Conservation (phyloP, 2,113 vertebrate species). For the Lutjanus erythropterus region DNA sequence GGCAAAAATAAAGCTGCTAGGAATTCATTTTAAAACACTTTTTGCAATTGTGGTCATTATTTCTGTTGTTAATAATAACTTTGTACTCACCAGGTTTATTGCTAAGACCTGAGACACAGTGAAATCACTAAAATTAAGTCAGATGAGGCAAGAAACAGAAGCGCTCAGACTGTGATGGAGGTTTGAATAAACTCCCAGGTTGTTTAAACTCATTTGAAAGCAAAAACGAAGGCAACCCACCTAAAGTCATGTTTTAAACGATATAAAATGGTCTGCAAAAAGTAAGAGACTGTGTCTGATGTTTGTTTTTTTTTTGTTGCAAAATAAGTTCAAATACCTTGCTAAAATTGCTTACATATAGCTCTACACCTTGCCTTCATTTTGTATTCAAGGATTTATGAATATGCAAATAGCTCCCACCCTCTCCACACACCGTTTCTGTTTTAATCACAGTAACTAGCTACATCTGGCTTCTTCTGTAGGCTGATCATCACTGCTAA, state of each 20-base stretch:
- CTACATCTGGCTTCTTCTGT: too few species aligned
- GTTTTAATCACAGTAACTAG: too few species aligned
- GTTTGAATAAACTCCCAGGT: not conserved
- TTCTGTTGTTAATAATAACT: not conserved
- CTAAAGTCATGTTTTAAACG: too few species aligned
- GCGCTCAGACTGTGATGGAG: not conserved
- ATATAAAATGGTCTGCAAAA: not conserved
- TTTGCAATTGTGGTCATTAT: not conserved
- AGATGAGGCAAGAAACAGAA: not conserved
- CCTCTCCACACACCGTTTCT: too few species aligned
- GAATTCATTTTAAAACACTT: not conserved
- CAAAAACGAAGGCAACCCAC: not conserved
- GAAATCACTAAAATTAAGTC: not conserved
- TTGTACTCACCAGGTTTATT: not conserved
- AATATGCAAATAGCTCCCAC: too few species aligned
- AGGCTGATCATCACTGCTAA: too few species aligned
- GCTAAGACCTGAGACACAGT: not conserved
- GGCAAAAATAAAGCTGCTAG: not conserved
- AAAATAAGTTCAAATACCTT: too few species aligned
- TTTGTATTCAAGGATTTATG: too few species aligned
- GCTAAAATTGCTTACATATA: too few species aligned
- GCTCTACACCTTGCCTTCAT: too few species aligned
- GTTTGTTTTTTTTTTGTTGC: too few species aligned
- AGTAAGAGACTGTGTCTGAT: too few species aligned
- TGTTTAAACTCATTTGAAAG: not conserved